phyloP scores from a whole-genome alignment of 2,113 vertebrate genomes.

The Mesoclemmys tuberculata region DNA sequence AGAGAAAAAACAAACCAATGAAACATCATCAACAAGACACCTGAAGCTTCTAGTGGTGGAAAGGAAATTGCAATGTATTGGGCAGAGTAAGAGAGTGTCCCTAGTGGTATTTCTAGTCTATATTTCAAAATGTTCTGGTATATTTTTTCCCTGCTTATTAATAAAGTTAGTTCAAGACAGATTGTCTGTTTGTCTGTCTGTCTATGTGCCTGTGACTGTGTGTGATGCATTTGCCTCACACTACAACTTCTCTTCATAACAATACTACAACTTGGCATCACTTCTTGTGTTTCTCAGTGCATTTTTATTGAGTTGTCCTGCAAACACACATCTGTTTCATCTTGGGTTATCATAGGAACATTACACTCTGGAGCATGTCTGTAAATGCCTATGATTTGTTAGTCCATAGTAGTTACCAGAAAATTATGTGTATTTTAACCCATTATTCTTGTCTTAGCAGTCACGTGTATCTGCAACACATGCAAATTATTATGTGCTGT shows the following conservation, averaged over 20 bases:
- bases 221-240: background rate
- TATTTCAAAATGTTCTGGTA: background rate
- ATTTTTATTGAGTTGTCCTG: background rate
- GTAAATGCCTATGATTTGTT: background rate
- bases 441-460: background rate
- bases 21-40: no score
- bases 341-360: background rate
- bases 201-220: background rate
- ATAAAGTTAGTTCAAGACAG: background rate
- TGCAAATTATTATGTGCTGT: rapidly evolving
- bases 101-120: background rate
- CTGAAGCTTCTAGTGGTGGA: background rate
- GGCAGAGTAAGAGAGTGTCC: background rate
- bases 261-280: background rate
- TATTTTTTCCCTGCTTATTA: background rate
- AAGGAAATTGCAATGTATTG: background rate
- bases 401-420: background rate
- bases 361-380: background rate
- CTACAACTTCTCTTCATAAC: background rate
- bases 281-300: background rate
- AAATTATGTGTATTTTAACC: background rate
- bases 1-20: background rate
- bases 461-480: background rate
- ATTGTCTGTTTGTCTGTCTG: rapidly evolving
- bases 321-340: background rate